Percentiles rank a stretch among this genome's conserved stretches.
Evolutionary conservation across 2,888 invertebrate genomes (phyloP).

Genomic region (Monochamus alternatus): DNA sequence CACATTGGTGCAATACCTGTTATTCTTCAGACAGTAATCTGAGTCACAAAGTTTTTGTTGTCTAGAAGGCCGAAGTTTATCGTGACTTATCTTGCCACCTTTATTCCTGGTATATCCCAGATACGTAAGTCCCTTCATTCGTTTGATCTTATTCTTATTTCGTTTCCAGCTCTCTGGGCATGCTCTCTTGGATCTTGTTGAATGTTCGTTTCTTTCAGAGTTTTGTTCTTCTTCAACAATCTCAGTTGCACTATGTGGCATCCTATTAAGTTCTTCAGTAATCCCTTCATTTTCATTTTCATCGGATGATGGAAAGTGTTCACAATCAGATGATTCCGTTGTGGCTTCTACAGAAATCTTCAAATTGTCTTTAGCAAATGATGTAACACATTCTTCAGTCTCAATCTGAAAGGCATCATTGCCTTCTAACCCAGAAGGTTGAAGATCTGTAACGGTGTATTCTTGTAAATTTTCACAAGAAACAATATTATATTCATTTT

Average conservation of each 20-base stretch:
- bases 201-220: neutral
- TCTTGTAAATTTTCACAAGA: too few relatives aligned
- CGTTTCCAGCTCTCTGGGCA: constrained; percentile 35
- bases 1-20: constrained; percentile 6
- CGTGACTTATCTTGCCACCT: constrained; percentile 15
- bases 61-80: constrained; percentile 4
- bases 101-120: constrained; percentile 10
- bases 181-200: constrained; percentile 29
- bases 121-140: constrained; percentile 27
- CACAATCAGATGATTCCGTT: too few relatives aligned
- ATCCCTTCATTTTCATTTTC: neutral
- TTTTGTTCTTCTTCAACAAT: neutral
- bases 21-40: constrained; percentile 16
- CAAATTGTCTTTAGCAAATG: constrained; percentile 10
- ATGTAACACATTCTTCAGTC: constrained; percentile 22
- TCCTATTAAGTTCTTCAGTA: neutral
- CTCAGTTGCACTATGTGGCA: neutral
- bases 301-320: neutral
- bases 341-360: too few relatives aligned
- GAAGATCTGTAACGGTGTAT: too few relatives aligned
- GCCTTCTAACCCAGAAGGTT: constrained; percentile 6
- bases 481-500: too few relatives aligned
- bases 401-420: constrained; percentile 24
- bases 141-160: constrained; percentile 31
- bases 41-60: neutral